phyloP scores from a whole-genome alignment of 2,797 vertebrate species.

The Chaunax sp. region DNA sequence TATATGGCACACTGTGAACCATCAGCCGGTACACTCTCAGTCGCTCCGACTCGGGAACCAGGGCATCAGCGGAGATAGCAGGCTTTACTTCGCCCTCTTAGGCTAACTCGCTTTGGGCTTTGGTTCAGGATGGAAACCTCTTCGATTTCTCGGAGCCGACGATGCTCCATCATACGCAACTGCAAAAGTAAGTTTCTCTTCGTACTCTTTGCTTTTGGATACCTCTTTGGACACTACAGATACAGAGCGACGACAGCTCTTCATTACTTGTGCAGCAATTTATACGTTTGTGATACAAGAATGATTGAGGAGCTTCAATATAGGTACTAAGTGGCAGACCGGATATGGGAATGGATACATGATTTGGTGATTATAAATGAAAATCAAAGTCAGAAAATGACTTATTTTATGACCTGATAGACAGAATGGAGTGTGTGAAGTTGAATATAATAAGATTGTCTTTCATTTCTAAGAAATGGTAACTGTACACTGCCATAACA shows the following conservation, averaged over 20 bases:
- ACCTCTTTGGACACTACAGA: not conserved
- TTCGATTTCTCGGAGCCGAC: slow-evolving; percentile 83
- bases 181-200: slow-evolving; percentile 83
- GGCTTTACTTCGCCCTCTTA: slow-evolving; percentile 79
- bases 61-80: slow-evolving; percentile 89
- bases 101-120: slow-evolving; percentile 90
- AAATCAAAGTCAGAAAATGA: not conserved
- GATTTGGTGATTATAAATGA: not conserved
- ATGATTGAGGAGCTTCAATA: too few species aligned
- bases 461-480: too few species aligned
- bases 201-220: slow-evolving; percentile 28
- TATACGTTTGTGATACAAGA: too few species aligned
- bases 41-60: slow-evolving; percentile 88
- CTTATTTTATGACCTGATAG: slow-evolving; percentile 5
- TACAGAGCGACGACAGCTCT: not conserved
- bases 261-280: slow-evolving; percentile 8
- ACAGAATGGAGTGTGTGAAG: too few species aligned
- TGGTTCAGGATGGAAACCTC: slow-evolving; percentile 87
- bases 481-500: not conserved
- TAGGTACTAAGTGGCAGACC: slow-evolving; percentile 5
- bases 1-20: slow-evolving; percentile 73
- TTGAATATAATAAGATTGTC: too few species aligned
- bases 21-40: slow-evolving; percentile 83
- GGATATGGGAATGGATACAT: not conserved
- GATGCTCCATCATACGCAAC: slow-evolving; percentile 82